Base-by-base conservation (phyloP, 2,888 invertebrate genomes). In the Amphipoea lucens region DNA sequence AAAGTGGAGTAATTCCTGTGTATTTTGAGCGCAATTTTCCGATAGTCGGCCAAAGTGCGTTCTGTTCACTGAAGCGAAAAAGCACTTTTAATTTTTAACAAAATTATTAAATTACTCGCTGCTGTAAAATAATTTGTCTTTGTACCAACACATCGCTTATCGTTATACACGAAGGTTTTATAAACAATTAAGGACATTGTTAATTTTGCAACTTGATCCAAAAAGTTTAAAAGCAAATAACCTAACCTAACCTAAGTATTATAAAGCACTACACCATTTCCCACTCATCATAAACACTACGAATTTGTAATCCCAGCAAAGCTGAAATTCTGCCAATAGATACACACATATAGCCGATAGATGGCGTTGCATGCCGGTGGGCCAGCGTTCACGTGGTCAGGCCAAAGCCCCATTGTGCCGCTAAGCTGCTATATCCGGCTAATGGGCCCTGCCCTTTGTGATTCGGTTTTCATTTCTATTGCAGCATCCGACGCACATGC, bases 371-470 rank as follows among this genome's bases (percentile, higher is more conserved):
- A 75, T 72, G 73, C 71, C 70, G 54, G 57, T 75, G 70, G 79
- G 23, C 60, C 66, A 72, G 36, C 71, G 69, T 76, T 79, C 82
- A 85, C 85, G 88, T 86, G 86, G 79, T 79, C 75, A 66, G 48
- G 63, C 67, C 80, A 90, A 91, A 92, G 90, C 90, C 88, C 80
- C 86, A 89, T 89, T 92, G 90, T 90, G 86, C 88, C 87, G 79
- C 86, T 92, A 92, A 93, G 92, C 91, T 90, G 87, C 80, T 79
- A 87, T 89, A 92, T 89, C 90, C 91, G 88, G 90, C 92, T 93
- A 93, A 92, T 91, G 90, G 90, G 87, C 88, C 84, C 88, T 87
- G 84, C 88, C 88, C 88, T 90, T 90, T 89, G 90, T 89, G 85
- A 84, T 90, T 79, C 83, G 42, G 82, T 75, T 84, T 81, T 82